Percentiles rank a stretch among this genome's conserved stretches.
phyloP scores from a whole-genome alignment of 2,888 invertebrate species.

The Ormyrus rosae region DNA sequence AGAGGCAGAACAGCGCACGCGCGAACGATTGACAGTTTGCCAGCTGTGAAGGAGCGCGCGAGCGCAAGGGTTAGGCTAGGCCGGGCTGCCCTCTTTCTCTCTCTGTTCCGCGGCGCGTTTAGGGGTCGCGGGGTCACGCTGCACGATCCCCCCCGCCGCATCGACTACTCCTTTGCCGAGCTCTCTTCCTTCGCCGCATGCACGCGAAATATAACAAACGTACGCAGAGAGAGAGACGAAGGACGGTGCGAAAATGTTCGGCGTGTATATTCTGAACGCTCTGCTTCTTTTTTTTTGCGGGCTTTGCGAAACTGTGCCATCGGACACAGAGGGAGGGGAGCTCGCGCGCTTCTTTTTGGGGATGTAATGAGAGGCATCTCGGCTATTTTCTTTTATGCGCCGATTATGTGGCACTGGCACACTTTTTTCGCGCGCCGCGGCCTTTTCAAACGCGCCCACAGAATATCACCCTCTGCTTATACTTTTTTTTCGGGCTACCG shows the following conservation, averaged over 20 bases:
- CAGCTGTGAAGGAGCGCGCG: conserved; percentile 66
- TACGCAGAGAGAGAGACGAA: not conserved
- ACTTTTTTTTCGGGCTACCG: not conserved
- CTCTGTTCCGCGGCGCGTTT: conserved; percentile 58
- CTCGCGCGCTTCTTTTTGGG: not conserved
- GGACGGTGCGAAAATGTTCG: not conserved
- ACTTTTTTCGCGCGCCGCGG: not conserved
- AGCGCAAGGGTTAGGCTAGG: conserved; percentile 69
- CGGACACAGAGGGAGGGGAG: too few species aligned
- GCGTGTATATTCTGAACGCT: too few species aligned
- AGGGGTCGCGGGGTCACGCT: conserved; percentile 68
- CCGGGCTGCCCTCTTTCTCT: conserved; percentile 8
- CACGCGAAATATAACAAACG: too few species aligned
- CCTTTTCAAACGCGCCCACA: too few species aligned
- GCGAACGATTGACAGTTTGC: conserved; percentile 66
- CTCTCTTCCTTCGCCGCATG: too few species aligned
- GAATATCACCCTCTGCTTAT: too few species aligned
- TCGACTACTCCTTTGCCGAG: too few species aligned
- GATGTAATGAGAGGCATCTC: not conserved
- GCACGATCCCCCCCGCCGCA: conserved; percentile 36
- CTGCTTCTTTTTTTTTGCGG: too few species aligned
- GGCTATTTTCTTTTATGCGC: conserved; percentile 9
- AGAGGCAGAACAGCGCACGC: not conserved
- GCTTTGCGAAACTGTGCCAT: too few species aligned
- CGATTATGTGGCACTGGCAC: not conserved